Evolutionary conservation across 2,797 vertebrate genomes (phyloP).

Genomic region (Amblyraja radiata): DNA sequence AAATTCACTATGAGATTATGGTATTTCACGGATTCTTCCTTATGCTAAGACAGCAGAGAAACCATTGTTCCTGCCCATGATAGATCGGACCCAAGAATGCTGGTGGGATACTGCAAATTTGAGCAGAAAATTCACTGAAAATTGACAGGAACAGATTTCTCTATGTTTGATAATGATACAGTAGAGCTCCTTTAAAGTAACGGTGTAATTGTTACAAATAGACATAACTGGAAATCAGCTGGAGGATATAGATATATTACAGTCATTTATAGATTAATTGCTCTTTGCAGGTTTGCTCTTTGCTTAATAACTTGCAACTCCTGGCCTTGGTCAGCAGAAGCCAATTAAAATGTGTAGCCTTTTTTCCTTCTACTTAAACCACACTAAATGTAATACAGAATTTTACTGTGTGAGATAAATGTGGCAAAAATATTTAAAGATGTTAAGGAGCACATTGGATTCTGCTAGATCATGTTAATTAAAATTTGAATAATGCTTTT

Average conservation of each 20-base stretch:
- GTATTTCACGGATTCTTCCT: neutral
- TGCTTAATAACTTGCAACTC: neutral
- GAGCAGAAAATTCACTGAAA: neutral
- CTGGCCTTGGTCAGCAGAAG: neutral
- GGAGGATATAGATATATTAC: neutral
- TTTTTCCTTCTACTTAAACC: neutral
- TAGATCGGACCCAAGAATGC: neutral
- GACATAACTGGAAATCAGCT: neutral
- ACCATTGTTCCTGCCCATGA: neutral
- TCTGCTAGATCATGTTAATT: slow-evolving; percentile 42
- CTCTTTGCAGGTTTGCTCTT: no score
- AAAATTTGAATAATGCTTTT: slow-evolving; percentile 39
- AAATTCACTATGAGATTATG: neutral
- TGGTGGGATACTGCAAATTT: neutral
- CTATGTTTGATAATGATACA: neutral
- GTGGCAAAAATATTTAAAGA: neutral
- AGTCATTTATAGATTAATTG: neutral
- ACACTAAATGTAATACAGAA: neutral
- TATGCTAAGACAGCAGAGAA: neutral
- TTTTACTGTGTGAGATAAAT: neutral
- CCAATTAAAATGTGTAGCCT: neutral
- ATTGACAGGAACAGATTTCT: neutral
- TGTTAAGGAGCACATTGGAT: neutral
- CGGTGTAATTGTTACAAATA: neutral
- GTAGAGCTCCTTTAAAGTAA: neutral